A percentile compares a stretch with the other conserved stretches of the same genome.
These are phyloP conservation scores for Heliconius charithonia DNA, from an alignment of 2,888 invertebrate genomes.

Conservation along the genomic window DNA sequence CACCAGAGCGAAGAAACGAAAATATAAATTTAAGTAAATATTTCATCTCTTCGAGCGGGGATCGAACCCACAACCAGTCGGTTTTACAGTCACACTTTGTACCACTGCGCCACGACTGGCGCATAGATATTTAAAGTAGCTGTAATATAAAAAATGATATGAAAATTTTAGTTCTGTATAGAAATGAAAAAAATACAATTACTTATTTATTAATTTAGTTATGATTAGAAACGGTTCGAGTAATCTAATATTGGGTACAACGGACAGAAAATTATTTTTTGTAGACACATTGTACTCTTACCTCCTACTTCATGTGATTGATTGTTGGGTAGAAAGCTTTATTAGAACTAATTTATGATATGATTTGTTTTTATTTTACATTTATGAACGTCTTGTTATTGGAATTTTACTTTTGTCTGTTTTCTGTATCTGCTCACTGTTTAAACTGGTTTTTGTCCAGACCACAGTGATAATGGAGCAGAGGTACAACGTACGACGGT, in stretches of 20 bases:
- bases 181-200: neutral
- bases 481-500: too few relatives aligned
- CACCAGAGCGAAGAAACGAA: too few relatives aligned
- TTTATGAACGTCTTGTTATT: neutral
- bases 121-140: too few relatives aligned
- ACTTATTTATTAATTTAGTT: constrained; percentile 20
- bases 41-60: too few relatives aligned
- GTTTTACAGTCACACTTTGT: too few relatives aligned
- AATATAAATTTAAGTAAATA: too few relatives aligned
- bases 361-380: neutral
- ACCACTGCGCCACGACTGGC: too few relatives aligned
- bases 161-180: neutral
- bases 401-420: neutral
- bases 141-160: neutral
- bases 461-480: too few relatives aligned
- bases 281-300: constrained; percentile 6
- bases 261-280: constrained; percentile 21
- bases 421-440: too few relatives aligned
- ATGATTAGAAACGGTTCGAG: constrained; percentile 27
- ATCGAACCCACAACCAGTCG: too few relatives aligned
- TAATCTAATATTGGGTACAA: constrained; percentile 10
- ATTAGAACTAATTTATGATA: neutral
- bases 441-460: too few relatives aligned
- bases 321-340: constrained; percentile 15
- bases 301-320: neutral